Percentiles rank a stretch among this genome's conserved stretches.
phyloP scores from a whole-genome alignment of 2,797 vertebrate genomes.

The Crax fasciolata region DNA sequence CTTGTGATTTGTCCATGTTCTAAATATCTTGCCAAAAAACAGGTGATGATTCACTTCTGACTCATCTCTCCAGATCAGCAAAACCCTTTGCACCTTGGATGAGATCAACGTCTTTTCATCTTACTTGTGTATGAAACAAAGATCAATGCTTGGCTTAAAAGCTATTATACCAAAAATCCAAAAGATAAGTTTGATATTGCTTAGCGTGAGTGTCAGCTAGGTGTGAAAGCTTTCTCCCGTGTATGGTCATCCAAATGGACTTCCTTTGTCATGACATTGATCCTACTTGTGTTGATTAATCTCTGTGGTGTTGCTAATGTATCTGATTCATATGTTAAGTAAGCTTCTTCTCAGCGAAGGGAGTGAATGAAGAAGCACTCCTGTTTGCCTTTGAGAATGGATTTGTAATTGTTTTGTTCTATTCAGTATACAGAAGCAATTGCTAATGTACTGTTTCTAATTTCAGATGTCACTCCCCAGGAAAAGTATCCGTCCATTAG shows the following conservation, averaged over 20 bases:
- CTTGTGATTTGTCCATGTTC: slow-evolving; percentile 67
- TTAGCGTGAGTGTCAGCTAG: neutral
- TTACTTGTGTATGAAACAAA: slow-evolving; percentile 42
- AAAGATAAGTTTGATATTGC: neutral
- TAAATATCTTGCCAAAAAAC: slow-evolving; percentile 60
- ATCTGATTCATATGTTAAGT: slow-evolving; percentile 34
- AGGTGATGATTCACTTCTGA: slow-evolving; percentile 71
- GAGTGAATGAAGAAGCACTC: neutral
- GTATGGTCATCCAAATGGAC: neutral
- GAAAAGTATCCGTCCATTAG: neutral
- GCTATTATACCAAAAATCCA: neutral
- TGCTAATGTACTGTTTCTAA: neutral
- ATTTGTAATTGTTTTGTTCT: neutral
- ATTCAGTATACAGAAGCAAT: neutral
- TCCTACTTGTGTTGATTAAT: slow-evolving; percentile 1
- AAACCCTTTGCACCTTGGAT: slow-evolving; percentile 62
- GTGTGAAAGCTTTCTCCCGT: neutral
- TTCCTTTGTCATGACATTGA: neutral
- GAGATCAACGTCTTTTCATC: slow-evolving; percentile 52
- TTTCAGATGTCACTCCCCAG: neutral
- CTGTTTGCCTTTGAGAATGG: neutral
- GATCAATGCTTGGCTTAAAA: neutral
- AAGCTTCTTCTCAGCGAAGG: neutral
- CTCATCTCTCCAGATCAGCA: slow-evolving; percentile 65
- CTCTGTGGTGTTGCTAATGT: neutral